These are phyloP conservation scores for Nephotettix cincticeps DNA, from an alignment of 1,140 invertebrate genomes.

Conservation along the genomic window DNA sequence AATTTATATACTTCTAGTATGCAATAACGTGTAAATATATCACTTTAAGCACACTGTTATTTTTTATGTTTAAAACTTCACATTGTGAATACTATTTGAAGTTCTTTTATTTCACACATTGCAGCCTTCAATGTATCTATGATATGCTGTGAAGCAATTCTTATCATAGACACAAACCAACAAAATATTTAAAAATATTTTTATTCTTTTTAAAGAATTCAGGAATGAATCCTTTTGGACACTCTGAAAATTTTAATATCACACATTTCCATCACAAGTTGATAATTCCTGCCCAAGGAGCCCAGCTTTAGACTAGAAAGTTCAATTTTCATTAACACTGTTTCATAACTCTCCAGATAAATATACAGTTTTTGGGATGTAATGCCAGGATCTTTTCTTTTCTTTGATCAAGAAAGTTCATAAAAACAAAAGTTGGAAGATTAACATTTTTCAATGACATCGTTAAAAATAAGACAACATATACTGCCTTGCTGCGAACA, in stretches of 20 bases:
- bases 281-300: not conserved
- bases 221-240: not conserved
- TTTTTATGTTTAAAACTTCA: conserved; percentile 24
- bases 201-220: not conserved
- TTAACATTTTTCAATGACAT: too few species aligned
- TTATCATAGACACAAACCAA: not conserved
- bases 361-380: too few species aligned
- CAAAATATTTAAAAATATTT: not conserved
- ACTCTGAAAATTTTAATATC: not conserved
- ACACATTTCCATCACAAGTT: not conserved
- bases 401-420: too few species aligned
- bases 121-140: not conserved
- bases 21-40: conserved; percentile 31
- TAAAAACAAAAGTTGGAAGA: too few species aligned
- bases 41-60: conserved; percentile 28
- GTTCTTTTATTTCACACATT: not conserved
- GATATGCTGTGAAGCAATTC: not conserved
- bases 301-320: not conserved
- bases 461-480: too few species aligned
- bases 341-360: too few species aligned
- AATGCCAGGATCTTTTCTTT: too few species aligned
- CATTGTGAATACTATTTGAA: conserved; percentile 26
- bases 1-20: conserved; percentile 8
- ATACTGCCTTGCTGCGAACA: too few species aligned
- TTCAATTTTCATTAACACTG: not conserved